phyloP scores from a whole-genome alignment of 2,113 vertebrate species.

The Nerophis ophidion region DNA sequence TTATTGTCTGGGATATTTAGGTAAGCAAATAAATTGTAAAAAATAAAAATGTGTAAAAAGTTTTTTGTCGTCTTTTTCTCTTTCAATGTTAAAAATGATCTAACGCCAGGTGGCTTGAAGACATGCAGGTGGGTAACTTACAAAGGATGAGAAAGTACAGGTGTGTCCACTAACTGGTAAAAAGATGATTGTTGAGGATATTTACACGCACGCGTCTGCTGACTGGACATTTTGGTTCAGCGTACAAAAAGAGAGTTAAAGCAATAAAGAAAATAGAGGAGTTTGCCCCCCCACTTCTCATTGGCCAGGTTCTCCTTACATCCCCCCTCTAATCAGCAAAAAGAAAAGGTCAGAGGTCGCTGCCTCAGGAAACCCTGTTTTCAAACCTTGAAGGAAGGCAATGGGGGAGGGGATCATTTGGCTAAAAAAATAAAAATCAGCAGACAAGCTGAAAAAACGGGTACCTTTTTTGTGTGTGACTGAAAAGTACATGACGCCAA shows the following conservation, averaged over 20 bases:
- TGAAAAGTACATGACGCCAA: conserved; percentile 63
- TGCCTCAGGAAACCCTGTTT: conserved; percentile 74
- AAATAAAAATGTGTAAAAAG: conserved; percentile 77
- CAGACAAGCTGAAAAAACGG: conserved; percentile 54
- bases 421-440: conserved; percentile 45
- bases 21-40: conserved; percentile 76
- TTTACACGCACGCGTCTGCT: conserved; percentile 63
- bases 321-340: conserved; percentile 52
- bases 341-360: conserved; percentile 66
- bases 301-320: conserved; percentile 52
- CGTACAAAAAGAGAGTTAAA: conserved; percentile 72
- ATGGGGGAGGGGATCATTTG: conserved; percentile 41
- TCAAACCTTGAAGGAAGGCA: conserved; percentile 62
- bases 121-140: conserved; percentile 81
- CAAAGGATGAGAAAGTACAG: conserved; percentile 79
- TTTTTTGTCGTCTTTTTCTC: conserved; percentile 48
- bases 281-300: conserved; percentile 36
- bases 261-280: conserved; percentile 53
- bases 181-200: conserved; percentile 69
- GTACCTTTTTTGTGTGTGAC: conserved; percentile 59
- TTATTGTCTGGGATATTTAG: conserved; percentile 79
- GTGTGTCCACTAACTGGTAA: conserved; percentile 61
- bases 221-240: conserved; percentile 75
- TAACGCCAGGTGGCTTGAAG: conserved; percentile 74
- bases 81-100: conserved; percentile 66